Evolutionary conservation across 2,888 invertebrate species (phyloP), one percentile per base, ranked within the genome.

Genomic region (Trachelus troglodyta): DNA sequence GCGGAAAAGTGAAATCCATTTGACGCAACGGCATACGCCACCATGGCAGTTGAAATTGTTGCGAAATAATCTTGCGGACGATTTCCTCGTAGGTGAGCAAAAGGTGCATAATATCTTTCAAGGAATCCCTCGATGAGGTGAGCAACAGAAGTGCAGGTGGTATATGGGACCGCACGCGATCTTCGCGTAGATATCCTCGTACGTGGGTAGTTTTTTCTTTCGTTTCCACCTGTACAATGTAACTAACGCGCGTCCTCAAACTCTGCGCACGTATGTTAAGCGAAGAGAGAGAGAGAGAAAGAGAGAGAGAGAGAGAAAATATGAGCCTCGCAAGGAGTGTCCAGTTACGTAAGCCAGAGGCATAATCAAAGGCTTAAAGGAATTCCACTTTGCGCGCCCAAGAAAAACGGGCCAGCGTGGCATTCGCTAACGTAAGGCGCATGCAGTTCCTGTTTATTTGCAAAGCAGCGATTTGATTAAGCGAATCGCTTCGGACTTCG

Each of bases 311-410:
- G 12, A 33, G 11, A 69, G 31, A n/a, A 3, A 34, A 9, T 23
- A 56, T 56, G 9, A 56, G 69, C 15, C 40, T 74, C 75, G 77
- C 75, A 75, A 77, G 75, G 75, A 77, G 77, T 77, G 75, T 77
- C 77, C 69, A 74, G 40, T 77, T 77, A 69, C 77, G 77, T 75
- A 77, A 77, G 74, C 74, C 69, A 34, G 69, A 77, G n/a, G 69
- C 69, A 71, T 75, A 77, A 75, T 74, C 77, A 69, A 75, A 56
- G 75, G 71, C 40, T 40, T 75, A 75, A 75, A 77, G 77, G 77
- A 77, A 77, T 77, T 77, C 71, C 75, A 31, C 23, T 30, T 23
- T 76, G 71, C 56, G 56, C 71, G 11, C 71, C 23, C 30, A 34
- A 34, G 71, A 71, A 71, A 71, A 71, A 71, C 71, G 71, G 11